Conservation (phyloP, 2,113 vertebrate genomes). For the Ochotona curzoniae region DNA sequence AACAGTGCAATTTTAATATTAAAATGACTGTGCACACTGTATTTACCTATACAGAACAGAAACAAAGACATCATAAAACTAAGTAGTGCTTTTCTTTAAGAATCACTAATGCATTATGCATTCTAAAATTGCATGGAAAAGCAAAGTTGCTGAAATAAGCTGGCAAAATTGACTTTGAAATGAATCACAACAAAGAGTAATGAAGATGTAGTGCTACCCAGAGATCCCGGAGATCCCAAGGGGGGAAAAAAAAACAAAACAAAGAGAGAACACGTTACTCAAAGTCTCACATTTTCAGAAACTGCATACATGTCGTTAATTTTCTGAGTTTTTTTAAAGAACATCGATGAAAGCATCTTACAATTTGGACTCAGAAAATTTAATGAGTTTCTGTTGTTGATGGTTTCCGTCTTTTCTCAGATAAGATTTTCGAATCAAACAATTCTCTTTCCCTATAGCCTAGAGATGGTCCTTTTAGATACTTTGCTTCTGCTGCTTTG, state of each 20-base stretch:
- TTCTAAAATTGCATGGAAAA: conserved; percentile 60
- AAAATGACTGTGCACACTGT: conserved; percentile 52
- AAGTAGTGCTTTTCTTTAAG: conserved; percentile 52
- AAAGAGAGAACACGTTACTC: background rate
- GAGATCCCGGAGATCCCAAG: background rate
- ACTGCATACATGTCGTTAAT: background rate
- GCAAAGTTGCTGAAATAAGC: conserved; percentile 33
- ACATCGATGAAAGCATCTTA: conserved; percentile 11
- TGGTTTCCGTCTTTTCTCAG: conserved; percentile 75
- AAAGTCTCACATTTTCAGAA: conserved; percentile 58
- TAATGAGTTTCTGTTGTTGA: background rate
- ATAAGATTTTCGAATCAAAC: conserved; percentile 86
- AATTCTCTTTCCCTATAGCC: conserved; percentile 87
- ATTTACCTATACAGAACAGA: conserved; percentile 62
- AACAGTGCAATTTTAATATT: conserved; percentile 67
- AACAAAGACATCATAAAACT: conserved; percentile 62
- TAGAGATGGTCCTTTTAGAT: conserved; percentile 90
- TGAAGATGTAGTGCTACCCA: conserved; percentile 42
- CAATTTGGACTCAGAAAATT: background rate
- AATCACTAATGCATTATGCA: conserved; percentile 58
- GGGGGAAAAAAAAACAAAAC: background rate
- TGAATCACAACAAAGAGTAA: conserved; percentile 35
- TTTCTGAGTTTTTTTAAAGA: background rate
- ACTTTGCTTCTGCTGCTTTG: conserved; percentile 93
- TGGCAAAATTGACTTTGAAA: conserved; percentile 33